These are phyloP conservation scores for Echinarachnius parma DNA, from an alignment of 53 echinoderm and acorn worm species.

Conservation along the genomic window DNA sequence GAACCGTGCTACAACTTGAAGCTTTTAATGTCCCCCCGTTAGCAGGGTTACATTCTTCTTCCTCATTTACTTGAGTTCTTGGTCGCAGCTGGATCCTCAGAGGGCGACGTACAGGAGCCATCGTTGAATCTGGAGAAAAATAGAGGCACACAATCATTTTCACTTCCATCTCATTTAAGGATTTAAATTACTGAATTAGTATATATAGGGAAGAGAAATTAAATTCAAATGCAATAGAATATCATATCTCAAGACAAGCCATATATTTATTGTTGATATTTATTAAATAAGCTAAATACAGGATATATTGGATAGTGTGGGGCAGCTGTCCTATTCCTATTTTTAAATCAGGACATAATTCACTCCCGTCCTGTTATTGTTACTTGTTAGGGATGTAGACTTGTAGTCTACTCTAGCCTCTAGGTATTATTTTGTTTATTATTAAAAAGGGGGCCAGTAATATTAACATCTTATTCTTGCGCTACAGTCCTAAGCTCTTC, in stretches of 20 bases:
- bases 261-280: not conserved
- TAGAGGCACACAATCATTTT: not conserved
- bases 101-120: not conserved
- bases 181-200: not conserved
- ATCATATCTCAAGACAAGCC: not conserved
- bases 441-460: not conserved
- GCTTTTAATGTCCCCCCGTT: not conserved
- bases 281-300: not conserved
- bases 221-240: constrained; percentile 1
- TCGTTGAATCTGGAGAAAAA: not conserved
- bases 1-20: not conserved
- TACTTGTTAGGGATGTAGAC: not conserved
- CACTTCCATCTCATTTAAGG: not conserved
- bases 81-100: not conserved
- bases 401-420: not conserved
- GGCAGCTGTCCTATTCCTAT: not conserved
- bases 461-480: not conserved
- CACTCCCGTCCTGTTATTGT: not conserved
- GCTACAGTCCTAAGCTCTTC: not conserved
- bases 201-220: too few relatives aligned
- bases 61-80: not conserved
- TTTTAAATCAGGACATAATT: not conserved
- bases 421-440: not conserved
- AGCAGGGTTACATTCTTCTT: not conserved
- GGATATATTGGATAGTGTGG: not conserved